Base-by-base conservation (phyloP, 2,888 invertebrate species). In the Cremastinae sp. region DNA sequence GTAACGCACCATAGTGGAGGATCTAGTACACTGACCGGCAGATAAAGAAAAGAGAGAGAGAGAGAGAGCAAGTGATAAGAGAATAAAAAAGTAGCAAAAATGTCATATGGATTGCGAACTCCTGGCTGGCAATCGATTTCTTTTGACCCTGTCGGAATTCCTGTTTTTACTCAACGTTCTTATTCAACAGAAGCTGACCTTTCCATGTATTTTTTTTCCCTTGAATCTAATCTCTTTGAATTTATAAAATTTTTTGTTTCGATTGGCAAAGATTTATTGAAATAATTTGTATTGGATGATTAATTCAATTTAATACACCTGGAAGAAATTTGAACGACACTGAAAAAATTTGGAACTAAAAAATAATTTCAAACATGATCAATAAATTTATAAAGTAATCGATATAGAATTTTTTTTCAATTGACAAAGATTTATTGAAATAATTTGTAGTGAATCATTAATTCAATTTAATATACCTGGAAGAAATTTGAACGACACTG, bases 61-160 rank as follows among this genome's bases (percentile, higher is more conserved):
- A 12, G 43, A 41, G 14, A 43, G 65, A 45, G 18, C 10, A n/a
- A 22, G 51, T 41, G 39, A n/a, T n/a, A 47, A 45, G 9, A 53
- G 10, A 18, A 10, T 41, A 37, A n/a, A 43, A 28, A 47, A 70
- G 35, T 65, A 49, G 39, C 65, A 59, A 22, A 65, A 69, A 70
- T 45, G 35, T 53, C 14, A 20, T 64, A 39, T 53, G 51, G 49
- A 39, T 16, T 39, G 10, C 43, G 59, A 70, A 61, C 55, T 59
- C 73, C 39, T 14, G 49, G 10, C 37, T 5, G 53, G 22, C 53
- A 59, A 70, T 77, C 73, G 73, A 73, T 76, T 53, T 53, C n/a
- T 16, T 18, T 28, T 58, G 69, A 73, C 53, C 37, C 47, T 61
- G 49, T 22, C 51, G n/a, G 37, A 18, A 55, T 28, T 70, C 35